Percentiles rank a stretch among this genome's conserved stretches.
phyloP scores from a whole-genome alignment of 2,797 vertebrate genomes.

The Sarcophilus harrisii region DNA sequence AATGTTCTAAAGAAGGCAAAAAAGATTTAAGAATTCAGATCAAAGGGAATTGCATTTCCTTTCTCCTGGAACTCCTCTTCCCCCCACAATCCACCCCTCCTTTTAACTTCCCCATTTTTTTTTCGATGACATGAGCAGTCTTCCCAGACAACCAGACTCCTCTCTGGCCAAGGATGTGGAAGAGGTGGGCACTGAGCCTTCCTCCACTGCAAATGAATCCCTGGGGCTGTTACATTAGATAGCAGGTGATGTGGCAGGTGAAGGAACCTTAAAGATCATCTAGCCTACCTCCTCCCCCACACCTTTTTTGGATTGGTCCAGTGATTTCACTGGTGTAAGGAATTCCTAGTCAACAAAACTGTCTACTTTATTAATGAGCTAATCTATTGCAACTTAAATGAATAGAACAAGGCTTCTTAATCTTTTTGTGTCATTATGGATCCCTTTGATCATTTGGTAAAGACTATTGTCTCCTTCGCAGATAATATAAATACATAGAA shows the following conservation, averaged over 20 bases:
- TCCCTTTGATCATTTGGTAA: background rate
- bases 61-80: constrained; percentile 10
- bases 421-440: background rate
- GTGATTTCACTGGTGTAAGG: background rate
- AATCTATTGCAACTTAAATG: background rate
- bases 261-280: background rate
- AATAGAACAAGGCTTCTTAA: background rate
- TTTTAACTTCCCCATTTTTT: background rate
- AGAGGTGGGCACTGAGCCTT: background rate
- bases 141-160: background rate
- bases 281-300: background rate
- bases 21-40: constrained; percentile 53
- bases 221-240: background rate
- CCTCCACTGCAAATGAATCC: background rate
- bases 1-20: background rate
- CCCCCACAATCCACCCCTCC: background rate
- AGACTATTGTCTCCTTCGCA: background rate
- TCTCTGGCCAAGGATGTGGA: background rate
- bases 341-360: background rate
- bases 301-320: background rate
- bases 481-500: background rate
- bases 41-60: constrained; percentile 25
- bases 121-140: background rate
- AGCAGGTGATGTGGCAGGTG: background rate
- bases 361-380: background rate